Percentiles rank a stretch among this genome's conserved stretches.
Conservation (phyloP, 2,113 vertebrate genomes). For the Anolis carolinensis region DNA sequence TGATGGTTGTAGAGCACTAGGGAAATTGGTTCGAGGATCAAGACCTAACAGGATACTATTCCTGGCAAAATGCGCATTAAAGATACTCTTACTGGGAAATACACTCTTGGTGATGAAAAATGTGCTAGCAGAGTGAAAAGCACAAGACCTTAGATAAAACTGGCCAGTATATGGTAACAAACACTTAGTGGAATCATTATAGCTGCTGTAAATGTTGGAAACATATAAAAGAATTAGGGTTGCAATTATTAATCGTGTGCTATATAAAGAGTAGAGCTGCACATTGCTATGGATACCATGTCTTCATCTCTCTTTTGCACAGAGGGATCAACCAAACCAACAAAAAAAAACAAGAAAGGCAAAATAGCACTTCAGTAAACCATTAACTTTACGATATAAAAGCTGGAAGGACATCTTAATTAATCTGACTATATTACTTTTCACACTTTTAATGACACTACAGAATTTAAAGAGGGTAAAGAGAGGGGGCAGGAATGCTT, state of each 20-base stretch:
- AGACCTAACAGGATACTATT: neutral
- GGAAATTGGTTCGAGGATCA: neutral
- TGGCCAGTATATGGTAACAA: neutral
- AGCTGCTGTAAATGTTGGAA: neutral
- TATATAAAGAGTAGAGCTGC: slow-evolving; percentile 13
- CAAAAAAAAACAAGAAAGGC: neutral
- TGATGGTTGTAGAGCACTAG: neutral
- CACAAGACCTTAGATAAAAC: neutral
- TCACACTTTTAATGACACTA: neutral
- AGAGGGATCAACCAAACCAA: neutral
- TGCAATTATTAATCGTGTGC: neutral
- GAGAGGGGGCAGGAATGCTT: neutral
- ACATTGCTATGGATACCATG: slow-evolving; percentile 29
- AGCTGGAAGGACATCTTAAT: slow-evolving; percentile 19
- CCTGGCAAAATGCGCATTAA: neutral
- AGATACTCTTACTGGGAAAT: neutral
- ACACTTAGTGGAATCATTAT: neutral
- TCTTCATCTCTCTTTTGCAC: neutral
- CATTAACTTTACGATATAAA: slow-evolving; percentile 13
- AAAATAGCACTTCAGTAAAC: slow-evolving; percentile 6
- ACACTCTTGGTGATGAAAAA: neutral
- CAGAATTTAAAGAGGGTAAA: neutral
- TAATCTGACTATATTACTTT: slow-evolving; percentile 19
- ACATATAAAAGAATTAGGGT: neutral
- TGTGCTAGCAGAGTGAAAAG: neutral